These are phyloP conservation scores for Delphinapterus leucas DNA, from an alignment of 2,113 vertebrate genomes.

Conservation along the genomic window DNA sequence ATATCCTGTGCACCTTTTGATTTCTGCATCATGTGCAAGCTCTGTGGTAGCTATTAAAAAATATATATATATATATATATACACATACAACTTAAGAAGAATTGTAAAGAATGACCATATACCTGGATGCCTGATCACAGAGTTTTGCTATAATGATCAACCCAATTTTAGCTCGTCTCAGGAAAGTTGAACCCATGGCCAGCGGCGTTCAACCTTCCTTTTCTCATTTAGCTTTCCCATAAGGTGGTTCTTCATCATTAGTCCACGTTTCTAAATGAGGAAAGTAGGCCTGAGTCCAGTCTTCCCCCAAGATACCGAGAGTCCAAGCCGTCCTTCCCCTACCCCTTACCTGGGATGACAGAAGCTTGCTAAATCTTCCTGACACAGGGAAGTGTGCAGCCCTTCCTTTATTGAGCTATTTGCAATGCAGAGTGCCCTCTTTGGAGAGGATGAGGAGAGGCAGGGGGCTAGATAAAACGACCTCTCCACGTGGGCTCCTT, in stretches of 20 bases:
- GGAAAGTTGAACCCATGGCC: background rate
- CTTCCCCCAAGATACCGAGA: background rate
- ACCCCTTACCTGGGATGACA: background rate
- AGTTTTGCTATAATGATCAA: background rate
- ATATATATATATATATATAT: background rate
- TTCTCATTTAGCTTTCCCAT: background rate
- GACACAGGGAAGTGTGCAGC: background rate
- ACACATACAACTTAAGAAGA: background rate
- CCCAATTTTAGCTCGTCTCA: background rate
- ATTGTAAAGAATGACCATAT: background rate
- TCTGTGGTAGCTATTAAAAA: background rate
- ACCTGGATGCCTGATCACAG: background rate
- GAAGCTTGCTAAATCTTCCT: background rate
- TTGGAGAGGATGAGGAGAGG: background rate
- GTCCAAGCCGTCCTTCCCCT: background rate
- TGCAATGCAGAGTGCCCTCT: background rate
- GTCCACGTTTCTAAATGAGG: background rate
- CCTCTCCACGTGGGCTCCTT: background rate
- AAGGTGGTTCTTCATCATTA: background rate
- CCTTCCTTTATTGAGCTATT: background rate
- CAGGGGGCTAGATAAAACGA: background rate
- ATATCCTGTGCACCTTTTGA: background rate
- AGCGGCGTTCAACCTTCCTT: background rate
- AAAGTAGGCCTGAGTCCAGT: background rate
- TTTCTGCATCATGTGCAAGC: background rate